Evolutionary conservation across 2,797 vertebrate genomes (phyloP).

Genomic region (Triplophysa bombifrons): DNA sequence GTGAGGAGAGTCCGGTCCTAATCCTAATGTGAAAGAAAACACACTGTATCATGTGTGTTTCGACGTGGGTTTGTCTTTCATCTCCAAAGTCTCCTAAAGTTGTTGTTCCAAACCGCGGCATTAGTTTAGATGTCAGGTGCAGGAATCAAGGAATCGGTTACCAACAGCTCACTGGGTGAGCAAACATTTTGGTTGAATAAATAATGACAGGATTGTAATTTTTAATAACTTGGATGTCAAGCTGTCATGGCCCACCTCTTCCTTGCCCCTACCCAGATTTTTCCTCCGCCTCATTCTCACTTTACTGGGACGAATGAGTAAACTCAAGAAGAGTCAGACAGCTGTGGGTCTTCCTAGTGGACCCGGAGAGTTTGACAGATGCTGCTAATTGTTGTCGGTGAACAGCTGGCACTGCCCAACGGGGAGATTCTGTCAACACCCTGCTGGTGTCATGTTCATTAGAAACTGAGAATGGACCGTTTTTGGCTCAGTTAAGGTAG

Average conservation of each 20-base stretch:
- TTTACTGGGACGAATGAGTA: constrained; percentile 29
- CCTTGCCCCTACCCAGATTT: background rate
- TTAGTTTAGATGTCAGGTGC: too few species aligned
- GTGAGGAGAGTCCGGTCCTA: too few species aligned
- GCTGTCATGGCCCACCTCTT: constrained; percentile 30
- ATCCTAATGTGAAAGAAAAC: too few species aligned
- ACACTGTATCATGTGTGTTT: too few species aligned
- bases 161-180: too few species aligned
- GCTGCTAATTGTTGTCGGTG: constrained; percentile 63
- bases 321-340: constrained; percentile 53
- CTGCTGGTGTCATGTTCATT: constrained; percentile 54
- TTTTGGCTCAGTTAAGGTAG: constrained; percentile 34
- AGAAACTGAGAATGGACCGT: constrained; percentile 18
- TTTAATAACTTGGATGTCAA: constrained; percentile 16
- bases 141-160: too few species aligned
- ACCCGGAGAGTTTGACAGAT: constrained; percentile 59
- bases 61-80: background rate
- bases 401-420: constrained; percentile 53
- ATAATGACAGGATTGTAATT: background rate
- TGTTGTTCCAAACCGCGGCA: too few species aligned
- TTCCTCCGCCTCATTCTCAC: background rate
- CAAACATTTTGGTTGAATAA: background rate
- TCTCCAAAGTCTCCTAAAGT: background rate
- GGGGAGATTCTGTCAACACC: constrained; percentile 48
- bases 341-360: constrained; percentile 59